These are phyloP conservation scores for Coregonus clupeaformis DNA, from an alignment of 2,113 vertebrate genomes.

Conservation along the genomic window DNA sequence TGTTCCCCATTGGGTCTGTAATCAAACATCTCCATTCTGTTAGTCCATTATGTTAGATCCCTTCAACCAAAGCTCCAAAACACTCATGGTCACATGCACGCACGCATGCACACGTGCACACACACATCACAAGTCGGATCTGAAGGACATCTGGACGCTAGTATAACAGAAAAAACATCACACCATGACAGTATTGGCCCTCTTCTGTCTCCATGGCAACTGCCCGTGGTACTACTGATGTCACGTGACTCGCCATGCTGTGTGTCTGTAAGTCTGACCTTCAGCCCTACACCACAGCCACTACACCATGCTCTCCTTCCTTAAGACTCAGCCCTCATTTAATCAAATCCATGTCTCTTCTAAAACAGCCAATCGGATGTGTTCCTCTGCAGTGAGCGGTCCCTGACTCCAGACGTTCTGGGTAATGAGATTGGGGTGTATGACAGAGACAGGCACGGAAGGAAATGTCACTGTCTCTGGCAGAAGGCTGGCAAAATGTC, in stretches of 20 bases:
- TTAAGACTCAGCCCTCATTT: background rate
- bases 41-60: background rate
- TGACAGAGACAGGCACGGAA: background rate
- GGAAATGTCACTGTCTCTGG: too few relatives aligned
- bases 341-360: conserved; percentile 23
- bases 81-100: background rate
- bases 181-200: background rate
- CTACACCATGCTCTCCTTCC: too few relatives aligned
- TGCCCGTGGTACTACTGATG: background rate
- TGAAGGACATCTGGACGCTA: background rate
- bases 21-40: background rate
- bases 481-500: too few relatives aligned
- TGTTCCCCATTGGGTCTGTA: background rate
- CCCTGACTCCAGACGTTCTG: conserved; percentile 52
- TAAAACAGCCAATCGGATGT: conserved; percentile 18
- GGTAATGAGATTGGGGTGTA: conserved; percentile 53
- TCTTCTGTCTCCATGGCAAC: background rate
- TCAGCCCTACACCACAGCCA: background rate
- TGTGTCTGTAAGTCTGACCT: background rate
- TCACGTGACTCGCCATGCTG: background rate
- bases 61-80: too few relatives aligned
- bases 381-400: too few relatives aligned
- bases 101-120: too few relatives aligned
- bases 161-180: background rate
- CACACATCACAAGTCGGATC: background rate